Base-by-base conservation (phyloP, 2,888 invertebrate species). In the Drosophila algonquin region DNA sequence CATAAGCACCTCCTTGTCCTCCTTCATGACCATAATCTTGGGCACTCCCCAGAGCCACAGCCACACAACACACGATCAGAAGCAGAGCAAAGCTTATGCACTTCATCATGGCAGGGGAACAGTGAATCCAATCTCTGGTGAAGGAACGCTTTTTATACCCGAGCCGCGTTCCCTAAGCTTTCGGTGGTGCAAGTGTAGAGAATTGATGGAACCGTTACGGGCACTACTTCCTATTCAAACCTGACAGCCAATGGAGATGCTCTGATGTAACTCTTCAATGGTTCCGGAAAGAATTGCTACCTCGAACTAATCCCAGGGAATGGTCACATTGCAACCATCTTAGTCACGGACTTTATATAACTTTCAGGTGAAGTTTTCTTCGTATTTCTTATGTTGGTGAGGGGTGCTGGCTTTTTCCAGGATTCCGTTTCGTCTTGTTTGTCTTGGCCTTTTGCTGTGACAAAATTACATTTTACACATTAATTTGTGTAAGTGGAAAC, bases 401-500 rank as follows among this genome's bases (percentile, higher is more conserved):
- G 2, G 30, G 27, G 27, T n/a, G 14, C 40, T 40, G 40, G 40
- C 14, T 14, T 40, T 40, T 12, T 14, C 40, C 40, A 40, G 40
- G 14, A 40, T 7, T n/a, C 40, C n/a, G 40, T 14, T 40, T 40
- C 14, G 55, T 53, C 59, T 59, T 54, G 55, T 44, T 70, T 62
- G 71, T 47, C 77, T 57, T 47, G 14, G 1, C 8, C 9, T 44
- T 54, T 73, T 63, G 70, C 65, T 61, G 80, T 63, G 78, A 77
- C 80, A 71, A 88, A 88, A 86, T 82, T 78, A 86, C 81, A 81
- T 86, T 86, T 75, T 78, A 83, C 86, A 88, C 88, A 86, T 88
- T 86, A 86, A 86, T 86, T 86, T 86, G 88, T 88, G 88, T 86
- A 86, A 86, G 88, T 86, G 85, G 83, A 88, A 86, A 83, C 88